Evolutionary conservation across 2,797 vertebrate genomes (phyloP).

Genomic region (Acrossocheilus wenchowensis): DNA sequence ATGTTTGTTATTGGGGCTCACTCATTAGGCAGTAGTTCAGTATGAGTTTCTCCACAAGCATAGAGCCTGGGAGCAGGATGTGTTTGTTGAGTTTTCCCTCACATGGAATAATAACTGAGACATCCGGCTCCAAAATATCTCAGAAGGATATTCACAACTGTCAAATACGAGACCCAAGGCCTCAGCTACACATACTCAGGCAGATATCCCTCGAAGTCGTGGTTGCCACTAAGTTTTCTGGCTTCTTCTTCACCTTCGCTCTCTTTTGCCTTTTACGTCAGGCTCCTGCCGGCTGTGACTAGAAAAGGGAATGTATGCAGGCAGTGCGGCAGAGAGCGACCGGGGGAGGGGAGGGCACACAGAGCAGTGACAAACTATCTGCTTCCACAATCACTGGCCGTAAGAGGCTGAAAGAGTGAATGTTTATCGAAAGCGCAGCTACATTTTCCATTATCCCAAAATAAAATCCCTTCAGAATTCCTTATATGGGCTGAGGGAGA

Average conservation of each 20-base stretch:
- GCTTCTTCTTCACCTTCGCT: conserved; percentile 56
- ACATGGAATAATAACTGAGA: conserved; percentile 27
- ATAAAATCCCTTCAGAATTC: conserved; percentile 79
- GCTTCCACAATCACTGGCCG: conserved; percentile 71
- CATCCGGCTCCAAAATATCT: conserved; percentile 8
- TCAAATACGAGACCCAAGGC: neutral
- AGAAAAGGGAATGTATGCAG: conserved; percentile 82
- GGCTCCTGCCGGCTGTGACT: conserved; percentile 70
- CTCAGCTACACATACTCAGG: neutral
- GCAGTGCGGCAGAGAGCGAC: conserved; percentile 25
- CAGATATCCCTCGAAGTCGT: neutral
- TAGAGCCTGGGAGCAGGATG: conserved; percentile 18
- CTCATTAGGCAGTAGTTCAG: conserved; percentile 44
- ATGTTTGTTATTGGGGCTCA: conserved; percentile 52
- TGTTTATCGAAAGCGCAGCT: conserved; percentile 79
- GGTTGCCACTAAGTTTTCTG: conserved; percentile 16
- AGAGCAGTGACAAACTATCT: conserved; percentile 70
- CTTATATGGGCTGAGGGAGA: conserved; percentile 87
- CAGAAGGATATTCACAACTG: conserved; percentile 6
- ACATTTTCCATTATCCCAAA: conserved; percentile 82
- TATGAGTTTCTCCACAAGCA: conserved; percentile 21
- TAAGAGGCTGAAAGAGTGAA: conserved; percentile 71
- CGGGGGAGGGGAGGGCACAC: conserved; percentile 31
- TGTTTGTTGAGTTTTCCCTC: conserved; percentile 29
- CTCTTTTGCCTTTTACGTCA: conserved; percentile 73